These are phyloP conservation scores for Euproctis similis DNA, from an alignment of 2,888 invertebrate genomes.

Conservation along the genomic window DNA sequence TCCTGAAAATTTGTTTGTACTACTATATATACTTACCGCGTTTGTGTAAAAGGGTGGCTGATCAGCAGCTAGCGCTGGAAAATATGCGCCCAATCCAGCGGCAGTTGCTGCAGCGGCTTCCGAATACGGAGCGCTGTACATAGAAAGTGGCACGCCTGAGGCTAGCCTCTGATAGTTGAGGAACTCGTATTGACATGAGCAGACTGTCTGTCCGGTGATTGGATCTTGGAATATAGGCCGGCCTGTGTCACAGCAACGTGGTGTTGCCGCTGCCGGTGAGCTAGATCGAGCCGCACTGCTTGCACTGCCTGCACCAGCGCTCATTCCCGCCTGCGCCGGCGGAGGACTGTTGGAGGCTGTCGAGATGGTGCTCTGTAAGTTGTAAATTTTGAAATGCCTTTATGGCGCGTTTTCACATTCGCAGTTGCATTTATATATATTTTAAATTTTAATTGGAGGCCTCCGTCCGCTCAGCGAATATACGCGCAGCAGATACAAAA, in stretches of 20 bases:
- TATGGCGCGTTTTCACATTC: conserved; percentile 71
- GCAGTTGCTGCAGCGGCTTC: conserved; percentile 80
- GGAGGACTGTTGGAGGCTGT: conserved; percentile 83
- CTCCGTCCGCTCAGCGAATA: conserved; percentile 56
- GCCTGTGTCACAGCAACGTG: conserved; percentile 93
- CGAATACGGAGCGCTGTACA: conserved; percentile 87
- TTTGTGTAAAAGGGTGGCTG: conserved; percentile 90
- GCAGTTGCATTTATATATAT: conserved; percentile 52
- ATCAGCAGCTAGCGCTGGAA: conserved; percentile 88
- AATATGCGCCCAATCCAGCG: conserved; percentile 89
- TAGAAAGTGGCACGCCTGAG: conserved; percentile 84
- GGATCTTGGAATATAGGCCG: conserved; percentile 93
- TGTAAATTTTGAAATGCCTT: conserved; percentile 75
- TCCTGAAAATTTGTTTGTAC: too few relatives aligned
- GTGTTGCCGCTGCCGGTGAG: conserved; percentile 71
- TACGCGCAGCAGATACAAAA: conserved; percentile 38
- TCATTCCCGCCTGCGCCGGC: conserved; percentile 76
- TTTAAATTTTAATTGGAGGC: conserved; percentile 42
- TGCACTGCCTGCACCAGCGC: conserved; percentile 71
- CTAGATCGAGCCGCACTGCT: conserved; percentile 72
- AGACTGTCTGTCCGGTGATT: conserved; percentile 90
- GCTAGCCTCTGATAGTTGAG: conserved; percentile 89
- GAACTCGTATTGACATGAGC: conserved; percentile 93
- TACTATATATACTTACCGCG: conserved; percentile 87
- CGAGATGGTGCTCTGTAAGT: conserved; percentile 79